Percentiles rank a stretch among this genome's conserved stretches.
Evolutionary conservation across 2,888 invertebrate genomes (phyloP).

Genomic region (Autographa pulchrina): DNA sequence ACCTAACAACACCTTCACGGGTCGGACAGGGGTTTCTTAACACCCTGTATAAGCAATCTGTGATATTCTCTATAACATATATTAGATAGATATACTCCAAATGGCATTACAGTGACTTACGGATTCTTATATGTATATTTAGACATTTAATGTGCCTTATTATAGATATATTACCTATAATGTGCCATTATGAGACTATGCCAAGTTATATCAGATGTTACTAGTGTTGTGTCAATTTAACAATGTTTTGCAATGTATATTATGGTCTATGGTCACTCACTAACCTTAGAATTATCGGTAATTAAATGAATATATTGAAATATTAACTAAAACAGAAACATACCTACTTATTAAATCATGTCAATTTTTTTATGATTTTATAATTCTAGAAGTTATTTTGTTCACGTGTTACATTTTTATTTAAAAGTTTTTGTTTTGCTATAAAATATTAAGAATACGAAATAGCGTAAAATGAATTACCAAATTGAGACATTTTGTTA

Average conservation of each 20-base stretch:
- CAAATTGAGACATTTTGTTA: constrained; percentile 17
- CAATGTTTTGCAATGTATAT: constrained; percentile 56
- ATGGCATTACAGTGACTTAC: constrained; percentile 81
- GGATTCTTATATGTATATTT: constrained; percentile 79
- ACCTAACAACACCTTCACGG: too few relatives aligned
- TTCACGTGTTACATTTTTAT: too few relatives aligned
- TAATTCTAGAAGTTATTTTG: background rate
- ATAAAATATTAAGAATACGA: background rate
- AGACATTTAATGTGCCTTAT: constrained; percentile 68
- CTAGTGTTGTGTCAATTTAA: constrained; percentile 33
- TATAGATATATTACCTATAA: constrained; percentile 58
- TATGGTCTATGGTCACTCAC: constrained; percentile 40
- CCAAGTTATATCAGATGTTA: constrained; percentile 32
- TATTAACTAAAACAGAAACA: background rate
- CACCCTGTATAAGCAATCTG: constrained; percentile 27
- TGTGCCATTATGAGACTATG: constrained; percentile 57
- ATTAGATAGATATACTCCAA: constrained; percentile 66
- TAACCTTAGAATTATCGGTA: constrained; percentile 39
- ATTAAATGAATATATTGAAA: background rate
- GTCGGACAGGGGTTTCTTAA: too few relatives aligned
- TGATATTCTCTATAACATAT: constrained; percentile 54
- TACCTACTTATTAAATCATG: background rate
- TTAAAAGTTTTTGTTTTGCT: background rate
- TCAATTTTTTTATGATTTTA: background rate
- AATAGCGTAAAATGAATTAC: background rate